phyloP scores from a whole-genome alignment of 1,140 invertebrate species.

The Schlechtendalia chinensis region DNA sequence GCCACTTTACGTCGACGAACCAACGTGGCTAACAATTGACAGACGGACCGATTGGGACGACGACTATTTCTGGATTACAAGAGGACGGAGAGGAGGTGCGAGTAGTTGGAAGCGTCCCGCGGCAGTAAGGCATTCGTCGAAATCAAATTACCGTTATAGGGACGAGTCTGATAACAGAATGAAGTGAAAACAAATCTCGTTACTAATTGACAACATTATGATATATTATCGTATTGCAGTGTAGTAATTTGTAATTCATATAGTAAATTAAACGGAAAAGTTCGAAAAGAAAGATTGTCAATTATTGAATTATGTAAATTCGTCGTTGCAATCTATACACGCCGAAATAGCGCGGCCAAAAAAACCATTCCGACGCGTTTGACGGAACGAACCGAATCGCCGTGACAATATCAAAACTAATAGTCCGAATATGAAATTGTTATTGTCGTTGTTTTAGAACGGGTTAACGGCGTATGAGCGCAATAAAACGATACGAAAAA shows the following conservation, averaged over 20 bases:
- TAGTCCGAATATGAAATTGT: background rate
- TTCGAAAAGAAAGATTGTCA: too few species aligned
- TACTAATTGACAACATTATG: background rate
- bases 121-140: background rate
- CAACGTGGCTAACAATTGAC: constrained; percentile 51
- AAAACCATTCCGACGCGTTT: background rate
- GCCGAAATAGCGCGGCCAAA: background rate
- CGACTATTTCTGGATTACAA: constrained; percentile 38
- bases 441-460: constrained; percentile 19
- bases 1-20: constrained; percentile 51
- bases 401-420: background rate
- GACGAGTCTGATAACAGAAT: constrained; percentile 33
- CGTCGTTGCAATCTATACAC: too few species aligned
- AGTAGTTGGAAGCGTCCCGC: constrained; percentile 32
- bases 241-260: constrained; percentile 39
- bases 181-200: constrained; percentile 13
- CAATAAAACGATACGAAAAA: constrained; percentile 3
- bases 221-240: background rate
- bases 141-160: constrained; percentile 22
- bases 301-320: too few species aligned
- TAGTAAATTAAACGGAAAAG: constrained; percentile 11
- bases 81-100: constrained; percentile 33
- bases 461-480: constrained; percentile 13
- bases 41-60: constrained; percentile 41
- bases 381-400: too few species aligned